Base-by-base conservation (phyloP, 2,888 invertebrate genomes). In the Drosophila dives region DNA sequence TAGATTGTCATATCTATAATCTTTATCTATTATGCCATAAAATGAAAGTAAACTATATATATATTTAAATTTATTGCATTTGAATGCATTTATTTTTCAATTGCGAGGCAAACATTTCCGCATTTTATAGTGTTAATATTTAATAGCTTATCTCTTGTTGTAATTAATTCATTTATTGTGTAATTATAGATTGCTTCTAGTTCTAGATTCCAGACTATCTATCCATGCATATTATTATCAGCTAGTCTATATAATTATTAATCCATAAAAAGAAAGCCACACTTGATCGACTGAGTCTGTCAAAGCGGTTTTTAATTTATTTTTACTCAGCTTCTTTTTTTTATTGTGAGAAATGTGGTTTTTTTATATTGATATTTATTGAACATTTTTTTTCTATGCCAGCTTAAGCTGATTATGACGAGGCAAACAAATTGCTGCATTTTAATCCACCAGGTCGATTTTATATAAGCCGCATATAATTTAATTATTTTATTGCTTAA, bases 51-150 rank as follows among this genome's bases (percentile, higher is more conserved):
- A 45, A 45, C 23, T 23, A 15, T 45, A 4, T 45, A 4, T 15
- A 23, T 45, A 23, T 36, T 23, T 54, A 17, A 3, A 0, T 20
- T 23, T 3, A 53, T 53, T 45, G 53, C 66, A 49, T 64, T 75
- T 58, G 51, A 48, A 68, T 69, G 74, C 26, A 36, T 53, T 59
- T 42, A 51, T 38, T 38, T 73, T 45, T 62, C 40, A 34, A 6
- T 23, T 53, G 33, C 50, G 33, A 23, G 34, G 10, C 53, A 34
- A 34, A 5, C 15, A 70, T 76, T 84, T 82, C 84, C 81, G 79
- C 71, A 81, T 77, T 70, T 38, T 49, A 36, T 63, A 67, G 64
- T 29, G 38, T 75, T 40, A 23, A n/a, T 58, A 4, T 34, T 48
- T 23, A 26, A 12, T 34, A 4, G 17, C 26, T 32, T 8, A 60